Evolutionary conservation across 2,797 vertebrate species (phyloP).

Genomic region (Urosaurus nigricauda): DNA sequence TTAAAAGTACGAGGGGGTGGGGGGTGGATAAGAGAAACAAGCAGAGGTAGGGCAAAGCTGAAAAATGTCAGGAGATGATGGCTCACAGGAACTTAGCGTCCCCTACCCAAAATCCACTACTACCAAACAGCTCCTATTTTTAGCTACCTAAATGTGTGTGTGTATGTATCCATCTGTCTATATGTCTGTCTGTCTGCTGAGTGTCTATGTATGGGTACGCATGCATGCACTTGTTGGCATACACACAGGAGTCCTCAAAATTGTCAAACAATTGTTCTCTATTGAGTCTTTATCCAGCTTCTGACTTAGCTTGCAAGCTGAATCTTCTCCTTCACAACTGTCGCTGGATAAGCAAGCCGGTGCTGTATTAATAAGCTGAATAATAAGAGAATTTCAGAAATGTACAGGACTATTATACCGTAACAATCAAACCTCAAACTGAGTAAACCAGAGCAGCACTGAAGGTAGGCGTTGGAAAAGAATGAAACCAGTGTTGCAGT

Average conservation of each 20-base stretch:
- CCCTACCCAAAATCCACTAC: not conserved
- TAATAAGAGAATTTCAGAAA: conserved; percentile 99
- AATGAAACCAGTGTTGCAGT: conserved; percentile 98
- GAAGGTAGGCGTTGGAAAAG: conserved; percentile 95
- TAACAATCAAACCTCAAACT: conserved; percentile 97
- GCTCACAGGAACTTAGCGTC: conserved; percentile 6
- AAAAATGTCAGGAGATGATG: conserved; percentile 35
- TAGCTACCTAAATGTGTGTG: conserved; percentile 11
- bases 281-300: conserved; percentile 82
- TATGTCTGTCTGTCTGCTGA: not conserved
- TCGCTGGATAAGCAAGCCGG: conserved; percentile 92
- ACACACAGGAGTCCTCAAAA: conserved; percentile 55
- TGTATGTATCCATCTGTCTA: no score
- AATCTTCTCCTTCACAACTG: conserved; percentile 87
- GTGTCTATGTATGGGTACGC: not conserved
- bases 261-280: conserved; percentile 78
- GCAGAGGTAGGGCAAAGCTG: conserved; percentile 19
- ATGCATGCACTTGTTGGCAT: conserved; percentile 60
- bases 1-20: rapidly evolving
- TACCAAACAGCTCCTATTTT: conserved; percentile 48
- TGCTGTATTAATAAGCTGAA: conserved; percentile 98
- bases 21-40: conserved; percentile 1
- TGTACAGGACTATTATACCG: conserved; percentile 95
- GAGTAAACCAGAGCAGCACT: conserved; percentile 90
- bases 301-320: conserved; percentile 86